These are phyloP conservation scores for Parthenolecanium corni DNA, from an alignment of 2,888 invertebrate species.

Conservation along the genomic window DNA sequence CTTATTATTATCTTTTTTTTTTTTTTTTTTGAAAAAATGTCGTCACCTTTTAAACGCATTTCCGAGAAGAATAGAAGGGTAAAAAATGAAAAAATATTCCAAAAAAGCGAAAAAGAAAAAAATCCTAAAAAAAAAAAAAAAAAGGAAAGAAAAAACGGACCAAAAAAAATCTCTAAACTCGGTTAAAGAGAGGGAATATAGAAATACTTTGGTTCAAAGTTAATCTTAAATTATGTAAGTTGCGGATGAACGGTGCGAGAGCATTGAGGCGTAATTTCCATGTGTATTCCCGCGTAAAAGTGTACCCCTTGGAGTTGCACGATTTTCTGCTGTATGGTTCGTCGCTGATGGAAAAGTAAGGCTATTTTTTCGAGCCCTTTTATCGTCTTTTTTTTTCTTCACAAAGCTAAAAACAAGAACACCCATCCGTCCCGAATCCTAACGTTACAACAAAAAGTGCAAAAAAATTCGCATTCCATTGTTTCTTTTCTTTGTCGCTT, in stretches of 20 bases:
- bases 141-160: not conserved
- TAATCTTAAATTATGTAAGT: conserved; percentile 28
- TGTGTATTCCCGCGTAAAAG: conserved; percentile 24
- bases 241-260: conserved; percentile 28
- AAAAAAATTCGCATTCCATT: conserved; percentile 25
- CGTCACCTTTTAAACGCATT: conserved; percentile 27
- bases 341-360: conserved; percentile 24
- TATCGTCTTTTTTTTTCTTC: conserved; percentile 17
- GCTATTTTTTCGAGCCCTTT: conserved; percentile 21
- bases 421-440: not conserved
- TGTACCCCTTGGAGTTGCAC: conserved; percentile 10
- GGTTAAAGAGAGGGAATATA: conserved; percentile 20
- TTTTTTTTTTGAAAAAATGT: conserved; percentile 18
- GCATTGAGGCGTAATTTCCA: conserved; percentile 26
- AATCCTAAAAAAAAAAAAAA: not conserved
- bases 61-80: conserved; percentile 22
- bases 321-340: conserved; percentile 9
- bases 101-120: not conserved
- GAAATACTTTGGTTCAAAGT: conserved; percentile 16
- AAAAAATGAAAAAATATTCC: conserved; percentile 13
- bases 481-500: not conserved
- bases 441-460: not conserved
- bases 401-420: conserved; percentile 9
- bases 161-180: conserved; percentile 16
- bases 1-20: too few species aligned